These are phyloP conservation scores for Tachysurus vachellii DNA, from an alignment of 2,113 vertebrate genomes.

Conservation along the genomic window DNA sequence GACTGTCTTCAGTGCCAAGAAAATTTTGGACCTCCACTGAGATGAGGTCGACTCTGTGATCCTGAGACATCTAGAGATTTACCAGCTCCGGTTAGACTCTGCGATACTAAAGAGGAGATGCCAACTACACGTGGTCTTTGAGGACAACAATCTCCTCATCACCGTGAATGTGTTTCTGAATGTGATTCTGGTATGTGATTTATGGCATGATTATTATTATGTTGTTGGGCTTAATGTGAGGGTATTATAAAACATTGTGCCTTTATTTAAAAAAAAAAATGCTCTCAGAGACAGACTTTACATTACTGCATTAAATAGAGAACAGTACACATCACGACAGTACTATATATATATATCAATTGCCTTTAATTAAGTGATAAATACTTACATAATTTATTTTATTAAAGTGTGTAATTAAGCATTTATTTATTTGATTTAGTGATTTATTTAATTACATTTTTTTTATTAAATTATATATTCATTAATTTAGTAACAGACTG, in stretches of 20 bases:
- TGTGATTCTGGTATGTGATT: not conserved
- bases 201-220: not conserved
- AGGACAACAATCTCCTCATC: no score
- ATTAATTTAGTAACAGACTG: not conserved
- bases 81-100: no score
- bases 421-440: not conserved
- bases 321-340: no score
- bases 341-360: not conserved
- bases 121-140: no score
- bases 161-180: not conserved
- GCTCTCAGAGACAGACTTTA: not conserved
- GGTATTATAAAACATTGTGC: not conserved
- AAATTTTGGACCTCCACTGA: no score
- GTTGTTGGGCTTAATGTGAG: not conserved
- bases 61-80: no score
- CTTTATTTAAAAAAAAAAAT: not conserved
- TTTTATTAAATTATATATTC: not conserved
- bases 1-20: no score
- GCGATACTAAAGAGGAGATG: no score
- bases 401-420: not conserved
- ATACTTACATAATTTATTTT: not conserved
- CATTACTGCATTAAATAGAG: not conserved
- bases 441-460: not conserved
- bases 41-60: no score
- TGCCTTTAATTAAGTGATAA: not conserved